Percentiles rank a stretch among this genome's conserved stretches.
These are phyloP conservation scores for Drosophila parthenogenetica DNA, from an alignment of 2,888 invertebrate species.

Conservation along the genomic window DNA sequence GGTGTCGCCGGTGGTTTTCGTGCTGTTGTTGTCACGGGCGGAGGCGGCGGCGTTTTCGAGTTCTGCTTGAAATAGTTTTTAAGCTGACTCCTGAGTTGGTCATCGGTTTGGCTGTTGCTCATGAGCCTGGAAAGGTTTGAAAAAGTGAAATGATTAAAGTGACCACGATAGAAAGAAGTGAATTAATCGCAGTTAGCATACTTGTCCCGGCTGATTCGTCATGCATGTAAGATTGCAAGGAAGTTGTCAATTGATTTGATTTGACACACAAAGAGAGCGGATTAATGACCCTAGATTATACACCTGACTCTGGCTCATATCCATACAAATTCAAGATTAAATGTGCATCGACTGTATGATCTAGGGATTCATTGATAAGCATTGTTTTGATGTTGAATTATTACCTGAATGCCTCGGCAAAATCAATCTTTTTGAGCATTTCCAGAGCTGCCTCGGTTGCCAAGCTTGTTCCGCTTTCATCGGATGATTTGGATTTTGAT, in stretches of 20 bases:
- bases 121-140: slow-evolving; percentile 57
- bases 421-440: slow-evolving; percentile 88
- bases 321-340: not conserved
- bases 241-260: slow-evolving; percentile 8
- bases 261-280: not conserved
- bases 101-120: slow-evolving; percentile 84
- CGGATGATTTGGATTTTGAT: slow-evolving; percentile 66
- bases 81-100: slow-evolving; percentile 72
- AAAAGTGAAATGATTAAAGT: slow-evolving; percentile 21
- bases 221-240: slow-evolving; percentile 42
- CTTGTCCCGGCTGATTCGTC: slow-evolving; percentile 49
- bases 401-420: slow-evolving; percentile 89
- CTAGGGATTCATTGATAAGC: slow-evolving; percentile 8
- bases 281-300: slow-evolving; percentile 32
- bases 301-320: not conserved
- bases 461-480: slow-evolving; percentile 14
- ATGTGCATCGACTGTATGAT: slow-evolving; percentile 4
- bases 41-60: slow-evolving; percentile 69
- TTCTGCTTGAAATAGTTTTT: slow-evolving; percentile 66
- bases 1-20: slow-evolving; percentile 34
- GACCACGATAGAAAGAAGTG: slow-evolving; percentile 1
- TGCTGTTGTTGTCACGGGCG: slow-evolving; percentile 37
- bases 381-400: not conserved
- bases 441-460: slow-evolving; percentile 83
- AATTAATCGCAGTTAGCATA: slow-evolving; percentile 37